phyloP scores from a whole-genome alignment of 1,140 invertebrate species.

The Drosophila persimilis region DNA sequence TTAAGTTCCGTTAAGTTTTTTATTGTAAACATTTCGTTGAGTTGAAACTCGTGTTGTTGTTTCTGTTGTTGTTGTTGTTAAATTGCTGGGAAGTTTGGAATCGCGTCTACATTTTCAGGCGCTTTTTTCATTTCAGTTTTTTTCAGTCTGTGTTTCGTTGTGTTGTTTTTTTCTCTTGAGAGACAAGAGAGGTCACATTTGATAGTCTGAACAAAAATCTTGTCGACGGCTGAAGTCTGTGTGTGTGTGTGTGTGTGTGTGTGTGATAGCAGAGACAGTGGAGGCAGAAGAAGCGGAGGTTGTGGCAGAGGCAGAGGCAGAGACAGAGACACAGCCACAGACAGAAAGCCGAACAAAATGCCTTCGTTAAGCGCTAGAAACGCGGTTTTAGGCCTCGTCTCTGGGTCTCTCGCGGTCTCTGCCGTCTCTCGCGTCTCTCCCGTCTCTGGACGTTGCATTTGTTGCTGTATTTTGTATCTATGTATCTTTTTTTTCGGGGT shows the following conservation, averaged over 20 bases:
- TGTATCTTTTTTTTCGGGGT: slow-evolving; percentile 37
- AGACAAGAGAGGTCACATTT: slow-evolving; percentile 77
- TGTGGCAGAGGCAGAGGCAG: slow-evolving; percentile 9
- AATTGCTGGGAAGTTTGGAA: slow-evolving; percentile 66
- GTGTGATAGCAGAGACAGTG: slow-evolving; percentile 61
- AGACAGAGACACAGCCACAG: slow-evolving; percentile 31
- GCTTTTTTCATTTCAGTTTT: not conserved
- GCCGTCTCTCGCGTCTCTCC: slow-evolving; percentile 15
- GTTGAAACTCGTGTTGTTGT: slow-evolving; percentile 73
- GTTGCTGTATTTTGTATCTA: slow-evolving; percentile 21
- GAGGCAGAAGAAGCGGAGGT: slow-evolving; percentile 6
- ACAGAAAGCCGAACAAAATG: slow-evolving; percentile 71
- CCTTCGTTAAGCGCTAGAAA: slow-evolving; percentile 76
- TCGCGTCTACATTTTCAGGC: slow-evolving; percentile 48
- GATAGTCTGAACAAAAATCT: slow-evolving; percentile 75
- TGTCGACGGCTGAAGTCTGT: slow-evolving; percentile 55
- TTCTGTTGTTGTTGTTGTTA: slow-evolving; percentile 67
- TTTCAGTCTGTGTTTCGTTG: slow-evolving; percentile 24
- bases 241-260: slow-evolving; percentile 30
- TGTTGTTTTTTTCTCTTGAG: slow-evolving; percentile 40
- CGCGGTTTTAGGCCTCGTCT: slow-evolving; percentile 62
- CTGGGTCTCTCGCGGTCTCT: not conserved
- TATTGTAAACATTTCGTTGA: slow-evolving; percentile 50
- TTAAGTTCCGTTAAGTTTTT: not conserved
- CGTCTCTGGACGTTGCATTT: slow-evolving; percentile 22